phyloP scores from a whole-genome alignment of 1,140 invertebrate species.

The Coenobita brevimanus region DNA sequence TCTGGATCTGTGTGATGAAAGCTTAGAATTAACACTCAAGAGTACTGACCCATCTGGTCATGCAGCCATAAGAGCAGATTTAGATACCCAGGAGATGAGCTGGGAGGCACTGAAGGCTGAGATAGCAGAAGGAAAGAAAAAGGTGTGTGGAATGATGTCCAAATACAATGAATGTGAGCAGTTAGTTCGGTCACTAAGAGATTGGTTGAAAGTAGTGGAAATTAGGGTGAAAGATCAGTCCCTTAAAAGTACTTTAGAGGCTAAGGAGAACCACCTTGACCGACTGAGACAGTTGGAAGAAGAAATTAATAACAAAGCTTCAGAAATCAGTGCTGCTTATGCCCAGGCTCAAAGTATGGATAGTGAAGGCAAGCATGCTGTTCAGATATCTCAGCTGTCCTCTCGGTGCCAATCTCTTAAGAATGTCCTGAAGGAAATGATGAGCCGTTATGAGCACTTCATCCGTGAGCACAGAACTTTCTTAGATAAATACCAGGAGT shows the following conservation, averaged over 20 bases:
- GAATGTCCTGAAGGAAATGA: conserved; percentile 81
- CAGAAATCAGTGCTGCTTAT: conserved; percentile 82
- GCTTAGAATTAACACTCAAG: conserved; percentile 82
- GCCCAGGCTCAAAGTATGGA: conserved; percentile 82
- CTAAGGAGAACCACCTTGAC: conserved; percentile 86
- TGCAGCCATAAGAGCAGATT: conserved; percentile 81
- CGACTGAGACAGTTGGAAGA: conserved; percentile 84
- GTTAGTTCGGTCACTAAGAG: conserved; percentile 82
- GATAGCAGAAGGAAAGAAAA: conserved; percentile 49
- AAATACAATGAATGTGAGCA: conserved; percentile 88
- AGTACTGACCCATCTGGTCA: conserved; percentile 88
- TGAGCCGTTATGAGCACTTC: conserved; percentile 82
- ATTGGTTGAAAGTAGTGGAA: conserved; percentile 91
- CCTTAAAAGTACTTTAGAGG: conserved; percentile 87
- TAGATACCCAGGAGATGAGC: conserved; percentile 81
- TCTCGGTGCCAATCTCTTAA: conserved; percentile 90
- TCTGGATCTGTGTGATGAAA: conserved; percentile 81
- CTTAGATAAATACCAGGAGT: conserved; percentile 84
- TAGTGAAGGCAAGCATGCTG: conserved; percentile 84
- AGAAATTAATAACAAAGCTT: conserved; percentile 82
- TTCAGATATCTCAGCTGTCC: conserved; percentile 84
- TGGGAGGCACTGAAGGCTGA: conserved; percentile 79
- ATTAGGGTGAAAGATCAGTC: conserved; percentile 90
- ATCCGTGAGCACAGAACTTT: conserved; percentile 89
- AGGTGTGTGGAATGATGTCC: conserved; percentile 81